Conservation (phyloP, 2,888 invertebrate genomes). For the Alloscopus bannaensis region DNA sequence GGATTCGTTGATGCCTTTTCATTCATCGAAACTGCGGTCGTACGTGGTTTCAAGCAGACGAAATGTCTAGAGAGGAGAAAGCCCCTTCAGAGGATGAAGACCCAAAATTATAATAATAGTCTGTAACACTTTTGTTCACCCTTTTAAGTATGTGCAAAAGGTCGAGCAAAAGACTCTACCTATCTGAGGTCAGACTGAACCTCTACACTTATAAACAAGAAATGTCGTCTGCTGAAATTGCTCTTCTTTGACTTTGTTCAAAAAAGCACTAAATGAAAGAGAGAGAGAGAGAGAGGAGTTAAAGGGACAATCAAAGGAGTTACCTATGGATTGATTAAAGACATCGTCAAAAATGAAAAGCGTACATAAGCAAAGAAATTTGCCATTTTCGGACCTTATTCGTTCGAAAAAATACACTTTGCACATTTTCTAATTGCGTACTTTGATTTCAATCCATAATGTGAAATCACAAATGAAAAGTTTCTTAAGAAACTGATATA, state of each 20-base stretch:
- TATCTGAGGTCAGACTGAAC: no score
- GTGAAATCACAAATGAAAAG: slow-evolving; percentile 11
- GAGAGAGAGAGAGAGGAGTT: not conserved
- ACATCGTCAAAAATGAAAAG: slow-evolving; percentile 11
- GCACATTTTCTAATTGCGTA: no score
- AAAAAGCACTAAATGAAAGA: no score
- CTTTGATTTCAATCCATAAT: no score
- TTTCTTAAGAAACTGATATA: slow-evolving; percentile 42
- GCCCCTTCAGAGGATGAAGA: slow-evolving; percentile 17
- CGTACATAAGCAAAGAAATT: slow-evolving; percentile 37
- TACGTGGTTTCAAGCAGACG: slow-evolving; percentile 17
- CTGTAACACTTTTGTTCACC: slow-evolving; percentile 42
- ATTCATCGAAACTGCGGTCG: slow-evolving; percentile 16
- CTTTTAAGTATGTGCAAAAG: slow-evolving; percentile 37
- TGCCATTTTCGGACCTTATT: slow-evolving; percentile 29
- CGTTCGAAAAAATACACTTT: not conserved
- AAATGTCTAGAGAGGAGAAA: slow-evolving; percentile 20
- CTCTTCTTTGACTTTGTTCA: no score
- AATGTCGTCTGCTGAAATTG: no score
- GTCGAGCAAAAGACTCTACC: slow-evolving; percentile 22
- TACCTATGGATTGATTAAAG: slow-evolving; percentile 44
- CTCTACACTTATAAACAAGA: no score
- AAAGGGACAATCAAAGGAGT: not conserved
- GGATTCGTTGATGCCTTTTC: not conserved
- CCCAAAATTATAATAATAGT: no score